Evolutionary conservation across 2,797 vertebrate species (phyloP).

Genomic region (Artibeus jamaicensis): DNA sequence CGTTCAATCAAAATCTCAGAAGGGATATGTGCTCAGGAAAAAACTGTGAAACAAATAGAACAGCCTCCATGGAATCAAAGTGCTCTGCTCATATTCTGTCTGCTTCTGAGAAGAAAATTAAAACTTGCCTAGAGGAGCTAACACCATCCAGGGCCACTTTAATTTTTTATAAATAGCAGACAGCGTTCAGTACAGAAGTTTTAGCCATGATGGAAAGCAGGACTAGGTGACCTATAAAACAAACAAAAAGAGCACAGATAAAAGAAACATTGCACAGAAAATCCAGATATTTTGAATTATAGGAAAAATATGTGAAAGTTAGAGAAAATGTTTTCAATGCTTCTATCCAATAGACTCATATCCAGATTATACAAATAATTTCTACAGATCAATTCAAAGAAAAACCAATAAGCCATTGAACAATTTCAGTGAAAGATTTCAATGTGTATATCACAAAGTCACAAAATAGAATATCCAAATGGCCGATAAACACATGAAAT

Average conservation of each 20-base stretch:
- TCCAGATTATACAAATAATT: not conserved
- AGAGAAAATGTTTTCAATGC: not conserved
- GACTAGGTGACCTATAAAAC: not conserved
- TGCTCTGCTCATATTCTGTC: not conserved
- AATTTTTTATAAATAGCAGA: not conserved
- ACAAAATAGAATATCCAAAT: not conserved
- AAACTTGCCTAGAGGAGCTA: not conserved
- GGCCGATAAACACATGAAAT: not conserved
- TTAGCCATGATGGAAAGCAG: not conserved
- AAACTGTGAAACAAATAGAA: not conserved
- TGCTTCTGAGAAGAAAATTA: conserved; percentile 47
- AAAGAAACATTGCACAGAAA: not conserved
- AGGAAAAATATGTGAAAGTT: not conserved
- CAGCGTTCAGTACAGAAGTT: conserved; percentile 14
- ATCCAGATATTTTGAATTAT: not conserved
- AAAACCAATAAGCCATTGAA: not conserved
- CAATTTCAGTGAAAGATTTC: not conserved
- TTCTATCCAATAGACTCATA: not conserved
- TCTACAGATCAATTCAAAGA: not conserved
- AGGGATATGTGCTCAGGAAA: not conserved
- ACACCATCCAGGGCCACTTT: not conserved
- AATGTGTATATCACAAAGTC: not conserved
- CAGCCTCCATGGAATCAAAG: not conserved
- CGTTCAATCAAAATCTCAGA: not conserved
- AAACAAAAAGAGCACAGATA: not conserved